Percentiles rank a stretch among this genome's conserved stretches.
phyloP scores from a whole-genome alignment of 2,113 vertebrate species.

The Sapayoa aenigma region DNA sequence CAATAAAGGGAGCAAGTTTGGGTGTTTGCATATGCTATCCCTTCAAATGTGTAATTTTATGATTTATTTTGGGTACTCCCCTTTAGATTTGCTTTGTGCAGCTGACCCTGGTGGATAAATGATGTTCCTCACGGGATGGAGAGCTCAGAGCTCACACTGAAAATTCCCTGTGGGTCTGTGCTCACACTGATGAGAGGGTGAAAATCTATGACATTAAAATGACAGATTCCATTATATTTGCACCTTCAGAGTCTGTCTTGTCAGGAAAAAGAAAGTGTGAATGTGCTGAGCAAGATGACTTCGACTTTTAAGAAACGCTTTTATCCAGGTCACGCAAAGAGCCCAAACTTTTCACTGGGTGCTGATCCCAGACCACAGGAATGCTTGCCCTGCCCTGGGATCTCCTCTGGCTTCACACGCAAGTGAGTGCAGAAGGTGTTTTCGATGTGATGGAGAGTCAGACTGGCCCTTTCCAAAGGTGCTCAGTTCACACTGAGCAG shows the following conservation, averaged over 20 bases:
- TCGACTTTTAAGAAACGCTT: conserved; percentile 51
- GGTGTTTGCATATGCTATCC: not conserved
- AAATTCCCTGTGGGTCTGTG: not conserved
- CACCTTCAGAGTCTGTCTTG: conserved; percentile 60
- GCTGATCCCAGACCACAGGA: rapidly evolving
- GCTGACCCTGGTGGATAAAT: not conserved
- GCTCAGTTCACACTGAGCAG: not conserved
- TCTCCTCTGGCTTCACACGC: not conserved
- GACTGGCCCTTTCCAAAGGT: not conserved
- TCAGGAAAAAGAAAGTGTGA: conserved; percentile 68
- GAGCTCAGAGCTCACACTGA: not conserved
- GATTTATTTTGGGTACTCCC: too few species aligned
- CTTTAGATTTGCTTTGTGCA: not conserved
- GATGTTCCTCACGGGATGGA: not conserved
- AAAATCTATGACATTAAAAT: conserved; percentile 53
- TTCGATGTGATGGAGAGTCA: rapidly evolving
- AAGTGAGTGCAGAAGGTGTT: rapidly evolving
- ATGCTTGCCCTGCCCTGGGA: not conserved
- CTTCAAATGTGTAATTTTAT: not conserved
- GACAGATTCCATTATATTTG: conserved; percentile 69
- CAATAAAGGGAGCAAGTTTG: not conserved
- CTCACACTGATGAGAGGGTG: not conserved
- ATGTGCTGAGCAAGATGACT: conserved; percentile 56
- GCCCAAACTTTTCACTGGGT: conserved; percentile 60
- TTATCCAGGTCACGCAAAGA: conserved; percentile 34